A percentile compares a stretch with the other conserved stretches of the same genome.
Evolutionary conservation across 2,888 invertebrate genomes (phyloP).

Genomic region (Andricus curvator): DNA sequence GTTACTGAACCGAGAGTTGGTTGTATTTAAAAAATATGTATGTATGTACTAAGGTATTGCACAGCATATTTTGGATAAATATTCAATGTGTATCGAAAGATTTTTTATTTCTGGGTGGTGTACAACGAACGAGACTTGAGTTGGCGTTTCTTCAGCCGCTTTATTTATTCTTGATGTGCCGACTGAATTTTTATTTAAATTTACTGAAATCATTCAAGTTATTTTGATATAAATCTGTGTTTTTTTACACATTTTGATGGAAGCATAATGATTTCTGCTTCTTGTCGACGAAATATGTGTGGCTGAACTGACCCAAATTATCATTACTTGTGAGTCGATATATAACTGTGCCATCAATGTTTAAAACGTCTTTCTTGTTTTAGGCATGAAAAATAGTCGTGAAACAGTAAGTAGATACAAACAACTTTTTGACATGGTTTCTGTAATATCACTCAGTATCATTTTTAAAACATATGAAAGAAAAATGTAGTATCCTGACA

Average conservation of each 20-base stretch:
- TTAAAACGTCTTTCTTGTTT: background rate
- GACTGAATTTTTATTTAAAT: background rate
- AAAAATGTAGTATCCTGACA: background rate
- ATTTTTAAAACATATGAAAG: background rate
- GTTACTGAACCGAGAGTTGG: too few relatives aligned
- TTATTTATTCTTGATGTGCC: background rate
- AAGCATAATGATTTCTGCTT: constrained; percentile 4
- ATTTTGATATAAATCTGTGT: background rate
- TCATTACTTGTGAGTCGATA: background rate
- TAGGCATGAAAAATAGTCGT: constrained; percentile 24
- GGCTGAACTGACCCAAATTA: constrained; percentile 5
- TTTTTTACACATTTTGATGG: background rate
- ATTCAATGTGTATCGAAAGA: background rate
- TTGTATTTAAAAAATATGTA: background rate
- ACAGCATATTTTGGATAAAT: constrained; percentile 11
- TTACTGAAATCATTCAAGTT: background rate
- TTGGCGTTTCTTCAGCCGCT: constrained; percentile 1
- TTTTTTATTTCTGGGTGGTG: constrained; percentile 16
- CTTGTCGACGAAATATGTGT: background rate
- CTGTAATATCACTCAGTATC: background rate
- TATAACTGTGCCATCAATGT: background rate
- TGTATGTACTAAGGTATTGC: background rate
- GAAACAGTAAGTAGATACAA: constrained; percentile 2
- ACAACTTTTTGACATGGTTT: background rate
- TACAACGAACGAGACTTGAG: constrained; percentile 11